Percentiles rank a stretch among this genome's conserved stretches.
These are phyloP conservation scores for Ophion slaviceki DNA, from an alignment of 2,888 invertebrate genomes.

Conservation along the genomic window DNA sequence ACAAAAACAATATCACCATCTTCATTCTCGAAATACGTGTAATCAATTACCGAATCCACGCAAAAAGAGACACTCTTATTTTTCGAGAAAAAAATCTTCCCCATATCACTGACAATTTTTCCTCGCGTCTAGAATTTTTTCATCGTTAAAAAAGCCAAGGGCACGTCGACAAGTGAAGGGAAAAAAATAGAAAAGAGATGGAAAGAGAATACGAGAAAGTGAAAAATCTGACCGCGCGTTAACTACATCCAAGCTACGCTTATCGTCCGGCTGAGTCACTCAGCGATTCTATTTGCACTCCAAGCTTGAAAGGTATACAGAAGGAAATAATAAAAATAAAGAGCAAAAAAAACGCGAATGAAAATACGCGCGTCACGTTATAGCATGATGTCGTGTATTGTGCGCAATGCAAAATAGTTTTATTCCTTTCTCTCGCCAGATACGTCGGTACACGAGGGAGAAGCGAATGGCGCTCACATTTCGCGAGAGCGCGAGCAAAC, in stretches of 20 bases:
- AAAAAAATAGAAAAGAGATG: not conserved
- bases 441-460: slow-evolving; percentile 1
- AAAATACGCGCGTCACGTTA: slow-evolving; percentile 18
- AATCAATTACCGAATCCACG: not conserved
- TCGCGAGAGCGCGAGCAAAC: not conserved
- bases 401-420: slow-evolving; percentile 7
- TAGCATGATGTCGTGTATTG: not conserved
- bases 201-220: not conserved
- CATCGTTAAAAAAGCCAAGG: not conserved
- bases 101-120: not conserved
- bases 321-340: not conserved
- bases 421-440: not conserved
- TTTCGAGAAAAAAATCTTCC: not conserved
- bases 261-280: slow-evolving; percentile 42
- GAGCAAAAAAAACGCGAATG: not conserved
- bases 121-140: not conserved
- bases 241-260: slow-evolving; percentile 26
- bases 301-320: not conserved
- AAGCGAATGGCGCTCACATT: not conserved
- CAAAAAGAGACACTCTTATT: not conserved
- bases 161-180: not conserved
- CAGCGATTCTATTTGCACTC: slow-evolving; percentile 7
- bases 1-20: no score
- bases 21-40: no score
- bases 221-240: slow-evolving; percentile 26